Evolutionary conservation across 2,797 vertebrate genomes (phyloP).

Genomic region (Sciurus carolinensis): DNA sequence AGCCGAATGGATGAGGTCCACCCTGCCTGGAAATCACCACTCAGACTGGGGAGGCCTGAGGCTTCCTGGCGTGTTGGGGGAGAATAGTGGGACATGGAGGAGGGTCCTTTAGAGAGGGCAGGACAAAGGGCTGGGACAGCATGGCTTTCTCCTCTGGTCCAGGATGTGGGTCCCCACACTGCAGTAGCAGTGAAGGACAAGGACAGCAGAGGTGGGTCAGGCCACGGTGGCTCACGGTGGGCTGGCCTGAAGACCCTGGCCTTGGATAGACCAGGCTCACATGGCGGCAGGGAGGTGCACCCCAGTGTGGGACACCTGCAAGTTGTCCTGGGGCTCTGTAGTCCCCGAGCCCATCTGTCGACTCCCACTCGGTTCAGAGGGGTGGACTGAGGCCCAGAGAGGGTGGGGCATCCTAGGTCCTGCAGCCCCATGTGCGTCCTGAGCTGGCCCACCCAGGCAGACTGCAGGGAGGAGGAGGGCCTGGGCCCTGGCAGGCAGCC

Average conservation of each 20-base stretch:
- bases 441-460: rapidly evolving
- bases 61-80: rapidly evolving
- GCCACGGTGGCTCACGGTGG: rapidly evolving
- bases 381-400: neutral
- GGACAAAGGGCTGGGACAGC: rapidly evolving
- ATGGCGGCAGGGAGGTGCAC: too few relatives aligned
- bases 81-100: rapidly evolving
- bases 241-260: neutral
- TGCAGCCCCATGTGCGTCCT: rapidly evolving
- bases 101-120: rapidly evolving
- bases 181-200: neutral
- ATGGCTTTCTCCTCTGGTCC: neutral
- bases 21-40: neutral
- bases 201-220: neutral
- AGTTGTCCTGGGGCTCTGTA: rapidly evolving
- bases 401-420: rapidly evolving
- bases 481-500: too few relatives aligned
- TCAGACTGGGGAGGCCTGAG: neutral
- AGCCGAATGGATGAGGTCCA: neutral
- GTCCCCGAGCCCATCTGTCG: neutral
- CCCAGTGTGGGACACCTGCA: neutral
- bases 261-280: neutral
- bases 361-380: neutral
- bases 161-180: rapidly evolving
- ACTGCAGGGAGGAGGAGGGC: too few relatives aligned